These are phyloP conservation scores for Drymodes brunneopygia DNA, from an alignment of 2,113 vertebrate species.

Conservation along the genomic window DNA sequence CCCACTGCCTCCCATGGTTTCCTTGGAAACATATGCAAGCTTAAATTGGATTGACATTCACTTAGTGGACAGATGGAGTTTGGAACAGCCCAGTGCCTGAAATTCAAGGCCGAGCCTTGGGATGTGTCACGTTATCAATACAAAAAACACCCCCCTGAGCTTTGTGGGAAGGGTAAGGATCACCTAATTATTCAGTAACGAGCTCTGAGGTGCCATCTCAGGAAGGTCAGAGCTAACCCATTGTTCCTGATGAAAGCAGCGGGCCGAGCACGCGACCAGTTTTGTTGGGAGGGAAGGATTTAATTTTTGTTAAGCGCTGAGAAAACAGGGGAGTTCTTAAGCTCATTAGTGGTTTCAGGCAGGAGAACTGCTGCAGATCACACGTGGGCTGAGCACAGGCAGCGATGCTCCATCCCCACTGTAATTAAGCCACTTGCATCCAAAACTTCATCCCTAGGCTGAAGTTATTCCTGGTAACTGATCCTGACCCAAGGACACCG, in stretches of 20 bases:
- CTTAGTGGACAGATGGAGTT: conserved; percentile 56
- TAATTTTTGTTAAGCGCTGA: not conserved
- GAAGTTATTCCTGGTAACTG: not conserved
- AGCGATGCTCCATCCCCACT: rapidly evolving
- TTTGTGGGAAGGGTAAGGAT: not conserved
- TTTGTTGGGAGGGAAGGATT: not conserved
- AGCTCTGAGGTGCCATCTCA: conserved; percentile 12
- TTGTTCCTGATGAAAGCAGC: not conserved
- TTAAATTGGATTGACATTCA: conserved; percentile 36
- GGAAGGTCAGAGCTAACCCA: not conserved
- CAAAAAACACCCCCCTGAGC: not conserved
- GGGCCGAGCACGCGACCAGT: not conserved
- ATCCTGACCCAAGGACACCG: not conserved
- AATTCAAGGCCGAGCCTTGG: not conserved
- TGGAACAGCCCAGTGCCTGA: not conserved
- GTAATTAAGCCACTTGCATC: not conserved
- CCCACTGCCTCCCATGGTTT: conserved; percentile 14
- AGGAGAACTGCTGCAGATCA: not conserved
- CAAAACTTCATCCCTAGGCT: not conserved
- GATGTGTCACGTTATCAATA: not conserved
- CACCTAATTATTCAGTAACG: not conserved
- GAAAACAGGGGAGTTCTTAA: not conserved
- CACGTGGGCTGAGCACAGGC: not conserved
- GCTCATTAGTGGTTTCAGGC: conserved; percentile 12
- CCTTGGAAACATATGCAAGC: conserved; percentile 56